Conservation (phyloP, 2,113 vertebrate species). For the Leucopternis melanops region DNA sequence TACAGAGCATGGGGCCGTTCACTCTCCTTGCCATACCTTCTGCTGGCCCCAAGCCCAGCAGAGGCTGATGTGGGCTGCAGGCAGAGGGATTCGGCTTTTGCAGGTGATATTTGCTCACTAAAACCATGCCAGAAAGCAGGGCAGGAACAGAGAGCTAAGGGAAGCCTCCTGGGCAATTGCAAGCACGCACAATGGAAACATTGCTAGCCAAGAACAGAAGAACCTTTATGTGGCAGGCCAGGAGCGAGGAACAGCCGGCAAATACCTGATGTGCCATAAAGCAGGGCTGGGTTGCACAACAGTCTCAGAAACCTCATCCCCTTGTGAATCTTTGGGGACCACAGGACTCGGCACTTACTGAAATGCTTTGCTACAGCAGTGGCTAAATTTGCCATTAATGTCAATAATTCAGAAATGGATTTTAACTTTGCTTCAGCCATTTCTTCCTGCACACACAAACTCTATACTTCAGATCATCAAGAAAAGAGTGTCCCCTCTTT, state of each 20-base stretch:
- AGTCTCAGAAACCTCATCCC: not conserved
- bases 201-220: not conserved
- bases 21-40: not conserved
- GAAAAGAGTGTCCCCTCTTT: not conserved
- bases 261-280: not conserved
- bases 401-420: not conserved
- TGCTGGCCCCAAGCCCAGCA: not conserved
- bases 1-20: rapidly evolving
- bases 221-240: not conserved
- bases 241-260: not conserved
- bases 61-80: not conserved
- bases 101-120: not conserved
- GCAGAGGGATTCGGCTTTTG: not conserved
- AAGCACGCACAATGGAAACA: not conserved
- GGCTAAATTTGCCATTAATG: not conserved
- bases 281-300: not conserved
- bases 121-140: not conserved
- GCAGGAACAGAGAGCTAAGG: not conserved
- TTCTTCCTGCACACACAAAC: not conserved
- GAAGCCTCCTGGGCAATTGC: not conserved
- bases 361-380: not conserved
- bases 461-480: not conserved
- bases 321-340: not conserved
- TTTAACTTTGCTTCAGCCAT: not conserved
- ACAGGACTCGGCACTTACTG: not conserved